Evolutionary conservation across 2,113 vertebrate genomes (phyloP), one percentile per base, ranked within the genome.

Genomic region (Callorhinus ursinus): DNA sequence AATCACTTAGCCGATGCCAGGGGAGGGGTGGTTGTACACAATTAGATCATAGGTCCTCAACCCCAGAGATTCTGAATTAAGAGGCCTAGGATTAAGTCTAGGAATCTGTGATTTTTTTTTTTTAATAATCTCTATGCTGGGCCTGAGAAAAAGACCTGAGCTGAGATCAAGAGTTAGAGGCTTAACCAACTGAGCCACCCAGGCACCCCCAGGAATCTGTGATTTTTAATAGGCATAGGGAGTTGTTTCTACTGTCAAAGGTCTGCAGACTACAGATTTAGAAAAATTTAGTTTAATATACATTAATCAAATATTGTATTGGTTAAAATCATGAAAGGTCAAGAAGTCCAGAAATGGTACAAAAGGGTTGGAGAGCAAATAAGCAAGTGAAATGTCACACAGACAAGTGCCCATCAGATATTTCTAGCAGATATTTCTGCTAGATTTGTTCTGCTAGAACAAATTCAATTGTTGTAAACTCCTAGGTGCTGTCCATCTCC

Each of bases 271-370:
- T 51, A 59, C 5, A 69, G 36, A 79, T 74, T 61, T 8, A 93
- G 76, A 93, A 90, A 95, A 71, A 72, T 11, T 79, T 55, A 84
- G 15, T 53, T 53, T 88, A 77, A 57, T 69, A 16, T 39, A 21
- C 28, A 71, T 19, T 82, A n/a, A 90, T 53, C 69, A 92, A 63
- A 88, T 84, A 65, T 12, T 67, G 5, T 65, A 46, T 77, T 61
- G 46, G 15, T 93, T 96, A 95, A 93, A 80, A 76, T 36, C 71
- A 55, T 51, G 76, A 87, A 21, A 16, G 55, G 10, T 77, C 26
- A 90, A 33, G 16, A 90, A 88, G 53, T 93, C 33, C 24, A 93
- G 92, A 96, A 90, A 80, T 53, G 67, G 24, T 31, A 93, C n/a
- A 39, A 55, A 80, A 79, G 94, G 61, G 2, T 12, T 14, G 49